These are phyloP conservation scores for Chromobotia macracanthus DNA, from an alignment of 2,797 vertebrate genomes.

Conservation along the genomic window DNA sequence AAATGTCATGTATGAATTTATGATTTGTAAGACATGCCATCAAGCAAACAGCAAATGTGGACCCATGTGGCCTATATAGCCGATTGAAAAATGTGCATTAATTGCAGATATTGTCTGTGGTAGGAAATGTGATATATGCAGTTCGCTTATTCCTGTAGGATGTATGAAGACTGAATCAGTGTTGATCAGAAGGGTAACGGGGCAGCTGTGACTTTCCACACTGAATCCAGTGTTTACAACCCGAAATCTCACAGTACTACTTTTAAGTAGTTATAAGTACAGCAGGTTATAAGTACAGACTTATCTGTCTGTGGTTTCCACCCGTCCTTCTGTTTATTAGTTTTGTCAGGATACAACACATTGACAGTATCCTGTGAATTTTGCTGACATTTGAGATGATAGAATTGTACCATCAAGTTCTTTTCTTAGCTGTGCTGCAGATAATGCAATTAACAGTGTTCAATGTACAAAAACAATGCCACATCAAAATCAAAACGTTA, in stretches of 20 bases:
- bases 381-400: constrained; percentile 65
- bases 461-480: constrained; percentile 42
- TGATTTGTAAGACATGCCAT: too few relatives aligned
- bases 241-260: neutral
- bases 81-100: neutral
- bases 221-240: too few relatives aligned
- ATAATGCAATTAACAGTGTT: constrained; percentile 31
- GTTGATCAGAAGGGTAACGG: neutral
- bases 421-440: neutral
- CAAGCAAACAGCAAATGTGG: too few relatives aligned
- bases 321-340: constrained; percentile 46
- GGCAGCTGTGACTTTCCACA: too few relatives aligned
- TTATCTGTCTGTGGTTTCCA: constrained; percentile 57
- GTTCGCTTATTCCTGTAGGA: too few relatives aligned
- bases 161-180: neutral
- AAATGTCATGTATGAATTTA: too few relatives aligned
- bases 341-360: constrained; percentile 57
- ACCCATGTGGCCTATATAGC: neutral
- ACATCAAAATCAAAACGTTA: constrained; percentile 61
- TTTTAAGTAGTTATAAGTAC: too few relatives aligned
- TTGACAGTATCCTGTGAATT: constrained; percentile 64
- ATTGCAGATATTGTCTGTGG: neutral
- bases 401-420: constrained; percentile 65
- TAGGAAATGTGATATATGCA: too few relatives aligned
- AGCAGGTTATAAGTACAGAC: too few relatives aligned